phyloP scores from a whole-genome alignment of 1,140 invertebrate species.

The Leptonema lineaticorne region DNA sequence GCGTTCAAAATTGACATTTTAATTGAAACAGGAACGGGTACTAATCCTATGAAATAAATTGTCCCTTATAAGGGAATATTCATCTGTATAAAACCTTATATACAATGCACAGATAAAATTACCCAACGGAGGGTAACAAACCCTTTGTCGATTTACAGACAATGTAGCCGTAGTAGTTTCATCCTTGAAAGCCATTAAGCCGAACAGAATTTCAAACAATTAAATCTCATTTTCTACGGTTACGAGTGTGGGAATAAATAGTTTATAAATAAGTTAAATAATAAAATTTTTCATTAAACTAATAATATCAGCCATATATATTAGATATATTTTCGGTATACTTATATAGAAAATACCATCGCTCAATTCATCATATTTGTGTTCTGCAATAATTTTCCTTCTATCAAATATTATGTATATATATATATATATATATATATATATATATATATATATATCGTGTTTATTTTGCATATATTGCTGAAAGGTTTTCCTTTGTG shows the following conservation, averaged over 20 bases:
- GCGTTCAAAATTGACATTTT: constrained; percentile 37
- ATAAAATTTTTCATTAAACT: no score
- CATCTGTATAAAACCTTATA: background rate
- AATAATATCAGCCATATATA: background rate
- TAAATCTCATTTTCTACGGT: constrained; percentile 15
- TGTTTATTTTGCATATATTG: no score
- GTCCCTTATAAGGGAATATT: constrained; percentile 4
- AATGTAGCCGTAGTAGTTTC: constrained; percentile 18
- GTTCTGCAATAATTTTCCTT: no score
- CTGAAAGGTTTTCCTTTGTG: no score
- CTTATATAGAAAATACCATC: no score
- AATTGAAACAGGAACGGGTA: constrained; percentile 38
- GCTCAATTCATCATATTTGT: no score
- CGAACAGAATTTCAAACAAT: constrained; percentile 6
- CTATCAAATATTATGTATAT: no score
- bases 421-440: constrained; percentile 27
- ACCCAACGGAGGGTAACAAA: constrained; percentile 34
- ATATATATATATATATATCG: background rate
- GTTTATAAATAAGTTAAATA: no score
- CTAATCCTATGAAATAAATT: constrained; percentile 32
- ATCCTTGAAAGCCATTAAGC: constrained; percentile 4
- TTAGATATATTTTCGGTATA: background rate
- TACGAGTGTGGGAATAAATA: constrained; percentile 24
- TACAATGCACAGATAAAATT: constrained; percentile 29
- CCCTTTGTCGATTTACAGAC: constrained; percentile 35